Evolutionary conservation across 2,113 vertebrate genomes (phyloP).

Genomic region (Elephantulus edwardii): DNA sequence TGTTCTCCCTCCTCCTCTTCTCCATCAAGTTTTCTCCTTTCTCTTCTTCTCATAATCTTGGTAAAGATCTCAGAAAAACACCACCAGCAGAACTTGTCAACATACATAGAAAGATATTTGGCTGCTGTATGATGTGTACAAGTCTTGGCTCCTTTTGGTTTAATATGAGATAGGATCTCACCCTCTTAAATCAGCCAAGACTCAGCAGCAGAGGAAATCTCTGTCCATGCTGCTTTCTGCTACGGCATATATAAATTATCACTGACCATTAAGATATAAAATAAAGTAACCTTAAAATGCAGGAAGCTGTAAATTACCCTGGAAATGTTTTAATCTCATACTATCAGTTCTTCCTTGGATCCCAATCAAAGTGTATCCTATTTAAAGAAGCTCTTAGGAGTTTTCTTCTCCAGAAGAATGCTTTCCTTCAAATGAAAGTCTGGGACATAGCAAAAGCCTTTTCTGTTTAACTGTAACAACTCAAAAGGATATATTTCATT

Average conservation of each 20-base stretch:
- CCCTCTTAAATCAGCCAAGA: conserved; percentile 72
- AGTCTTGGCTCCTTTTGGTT: conserved; percentile 61
- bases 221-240: conserved; percentile 49
- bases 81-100: conserved; percentile 44
- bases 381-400: conserved; percentile 60
- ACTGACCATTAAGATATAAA: conserved; percentile 43
- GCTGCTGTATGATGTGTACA: not conserved
- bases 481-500: conserved; percentile 57
- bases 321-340: conserved; percentile 76
- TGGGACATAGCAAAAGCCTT: conserved; percentile 61
- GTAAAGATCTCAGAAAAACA: conserved; percentile 57
- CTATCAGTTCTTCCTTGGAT: conserved; percentile 64
- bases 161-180: conserved; percentile 62
- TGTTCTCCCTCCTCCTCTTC: not conserved
- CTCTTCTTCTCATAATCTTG: conserved; percentile 37
- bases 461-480: conserved; percentile 61
- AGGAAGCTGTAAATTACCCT: conserved; percentile 77
- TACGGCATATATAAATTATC: conserved; percentile 49
- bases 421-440: conserved; percentile 59
- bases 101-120: not conserved
- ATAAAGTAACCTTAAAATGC: conserved; percentile 61
- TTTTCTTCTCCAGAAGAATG: conserved; percentile 60
- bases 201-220: conserved; percentile 51
- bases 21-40: no score
- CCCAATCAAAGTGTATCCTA: conserved; percentile 70